Conservation (phyloP, 2,888 invertebrate species). For the Patella depressa region DNA sequence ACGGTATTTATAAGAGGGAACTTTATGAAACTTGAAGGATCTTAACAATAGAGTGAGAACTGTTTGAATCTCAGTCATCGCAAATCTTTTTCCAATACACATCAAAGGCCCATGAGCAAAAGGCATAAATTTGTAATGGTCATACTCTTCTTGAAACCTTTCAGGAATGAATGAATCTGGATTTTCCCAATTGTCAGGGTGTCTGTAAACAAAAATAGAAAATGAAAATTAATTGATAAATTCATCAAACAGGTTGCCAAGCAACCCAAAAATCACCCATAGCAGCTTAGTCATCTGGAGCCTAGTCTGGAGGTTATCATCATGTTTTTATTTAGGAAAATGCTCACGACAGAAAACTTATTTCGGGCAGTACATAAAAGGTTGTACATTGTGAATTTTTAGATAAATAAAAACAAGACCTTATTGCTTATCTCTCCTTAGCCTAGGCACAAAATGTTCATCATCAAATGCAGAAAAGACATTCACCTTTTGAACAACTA, state of each 20-base stretch:
- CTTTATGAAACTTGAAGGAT: constrained; percentile 47
- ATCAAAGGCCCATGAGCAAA: constrained; percentile 61
- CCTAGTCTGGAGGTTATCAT: no score
- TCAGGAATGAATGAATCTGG: constrained; percentile 58
- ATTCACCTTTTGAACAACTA: no score
- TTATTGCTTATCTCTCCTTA: no score
- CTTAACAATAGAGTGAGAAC: constrained; percentile 50
- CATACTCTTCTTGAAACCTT: constrained; percentile 46
- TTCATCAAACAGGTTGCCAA: background rate
- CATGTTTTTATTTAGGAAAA: no score
- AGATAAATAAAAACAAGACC: no score
- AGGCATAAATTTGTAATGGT: constrained; percentile 51
- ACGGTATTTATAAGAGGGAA: constrained; percentile 47
- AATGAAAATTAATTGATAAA: background rate
- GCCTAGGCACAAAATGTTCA: no score
- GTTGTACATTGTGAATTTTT: no score
- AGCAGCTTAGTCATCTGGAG: no score
- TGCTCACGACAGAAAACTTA: no score
- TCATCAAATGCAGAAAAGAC: no score
- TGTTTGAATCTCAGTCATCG: constrained; percentile 58
- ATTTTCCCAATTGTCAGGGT: constrained; percentile 54
- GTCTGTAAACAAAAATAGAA: constrained; percentile 38
- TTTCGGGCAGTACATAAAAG: no score
- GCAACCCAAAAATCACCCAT: no score
- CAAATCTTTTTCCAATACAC: constrained; percentile 66